Base-by-base conservation (phyloP, 2,888 invertebrate genomes). In the Mesorhabditis belari region DNA sequence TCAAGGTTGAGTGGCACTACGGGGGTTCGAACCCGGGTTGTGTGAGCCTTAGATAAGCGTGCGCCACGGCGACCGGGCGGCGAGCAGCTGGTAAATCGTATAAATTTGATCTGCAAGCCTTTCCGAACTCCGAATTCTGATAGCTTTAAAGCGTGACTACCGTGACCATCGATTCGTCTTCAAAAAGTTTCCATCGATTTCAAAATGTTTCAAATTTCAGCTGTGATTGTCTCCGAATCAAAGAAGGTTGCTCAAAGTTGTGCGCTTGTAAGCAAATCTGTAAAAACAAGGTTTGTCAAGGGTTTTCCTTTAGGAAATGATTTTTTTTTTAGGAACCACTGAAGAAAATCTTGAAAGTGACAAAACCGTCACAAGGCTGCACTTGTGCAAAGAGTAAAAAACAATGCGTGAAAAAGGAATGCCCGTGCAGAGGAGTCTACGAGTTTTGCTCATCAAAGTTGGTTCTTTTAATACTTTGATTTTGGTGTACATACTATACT, bases 201-300 rank as follows among this genome's bases (percentile, higher is more conserved):
- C 80, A 80, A 62, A 74, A 77, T 23, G 67, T n/a, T n/a, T n/a
- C n/a, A n/a, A n/a, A n/a, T n/a, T 35, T 35, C n/a, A 35, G 44
- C 52, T 80, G 80, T 61, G 80, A 80, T 67, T 80, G 80, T 67
- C 63, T 81, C 56, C 70, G 80, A 51, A 79, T 81, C 66, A 80
- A 80, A 59, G 80, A 80, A 63, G 76, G 76, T 6, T 80, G 80
- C 67, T 70, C 69, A 56, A 77, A 77, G 60, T 57, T 81, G 51
- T 80, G 80, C 60, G 78, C 77, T 17, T 80, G 80, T 66, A 77
- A 77, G 56, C 81, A 80, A 65, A 75, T 73, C 29, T 80, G 80
- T 69, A 81, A 81, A 62, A 80, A 80, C 65, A 79, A 78, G 70
- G 73, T 70, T 9, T 50, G 54, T 21, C 6, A 35, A n/a, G n/a